Conservation (phyloP, 2,888 invertebrate species). For the Dryobota labecula region DNA sequence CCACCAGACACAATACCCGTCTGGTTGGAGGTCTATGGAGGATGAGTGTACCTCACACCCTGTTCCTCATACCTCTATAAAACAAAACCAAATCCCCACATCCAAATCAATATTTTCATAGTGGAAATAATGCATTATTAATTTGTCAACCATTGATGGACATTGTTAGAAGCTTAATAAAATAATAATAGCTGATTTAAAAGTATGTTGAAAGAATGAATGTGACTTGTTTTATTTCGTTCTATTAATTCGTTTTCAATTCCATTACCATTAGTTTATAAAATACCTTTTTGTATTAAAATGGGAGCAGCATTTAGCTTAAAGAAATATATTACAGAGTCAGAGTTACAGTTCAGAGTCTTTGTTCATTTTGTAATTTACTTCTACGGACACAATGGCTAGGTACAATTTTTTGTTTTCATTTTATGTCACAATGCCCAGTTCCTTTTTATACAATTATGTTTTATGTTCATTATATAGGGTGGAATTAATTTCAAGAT, state of each 20-base stretch:
- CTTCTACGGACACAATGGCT: constrained; percentile 16
- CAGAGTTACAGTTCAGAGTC: too few relatives aligned
- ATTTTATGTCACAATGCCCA: constrained; percentile 9
- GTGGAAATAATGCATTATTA: not conserved
- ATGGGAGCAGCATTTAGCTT: constrained; percentile 7
- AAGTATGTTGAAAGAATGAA: not conserved
- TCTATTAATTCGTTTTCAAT: not conserved
- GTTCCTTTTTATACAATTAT: constrained; percentile 6
- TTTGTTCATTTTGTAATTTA: constrained; percentile 44
- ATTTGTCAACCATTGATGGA: not conserved
- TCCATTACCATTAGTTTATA: not conserved
- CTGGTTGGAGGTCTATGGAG: too few relatives aligned
- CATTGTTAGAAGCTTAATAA: not conserved
- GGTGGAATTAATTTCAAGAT: not conserved
- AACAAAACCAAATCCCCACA: too few relatives aligned
- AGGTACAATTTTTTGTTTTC: constrained; percentile 25
- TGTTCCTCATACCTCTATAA: too few relatives aligned
- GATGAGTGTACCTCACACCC: too few relatives aligned
- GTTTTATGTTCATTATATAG: constrained; percentile 3
- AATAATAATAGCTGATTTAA: not conserved
- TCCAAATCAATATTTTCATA: too few relatives aligned
- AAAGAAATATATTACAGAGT: constrained; percentile 1
- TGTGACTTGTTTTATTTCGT: not conserved
- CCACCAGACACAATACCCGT: too few relatives aligned
- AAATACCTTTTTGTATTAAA: not conserved